Evolutionary conservation across 1,140 invertebrate species (phyloP), one percentile per base, ranked within the genome.

Genomic region (Forficula auricularia): DNA sequence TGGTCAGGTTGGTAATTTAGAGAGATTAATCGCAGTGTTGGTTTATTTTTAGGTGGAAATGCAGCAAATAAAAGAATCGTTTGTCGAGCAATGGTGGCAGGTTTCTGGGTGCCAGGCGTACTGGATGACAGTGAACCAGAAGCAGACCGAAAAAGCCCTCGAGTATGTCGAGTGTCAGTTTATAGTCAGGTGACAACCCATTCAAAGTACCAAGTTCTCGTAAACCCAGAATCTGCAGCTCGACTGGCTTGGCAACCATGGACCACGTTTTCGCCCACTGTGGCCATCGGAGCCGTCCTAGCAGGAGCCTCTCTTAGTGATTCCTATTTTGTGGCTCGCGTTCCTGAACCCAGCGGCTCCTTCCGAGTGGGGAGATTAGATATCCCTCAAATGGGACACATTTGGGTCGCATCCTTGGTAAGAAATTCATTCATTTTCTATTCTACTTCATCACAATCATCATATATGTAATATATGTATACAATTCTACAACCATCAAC

Each of bases 211-310:
- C 34, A 87, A 52, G 65, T 85, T 3, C 58, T 85, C 10, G 70
- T 81, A 51, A 86, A 85, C 57, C 69, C 77, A 39, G 79, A 83
- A 46, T 72, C 73, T 40, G 72, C 78, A n/a, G 78, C 75, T 1
- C 65, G 78, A 32, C 63, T 85, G 1, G 71, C 64, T 40, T 87
- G 82, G 82, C 62, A 68, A 6, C 54, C 63, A 8, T 83, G 79
- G 76, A 60, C 69, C 44, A 81, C 75, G 54, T 81, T 72, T 52
- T 66, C 58, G 42, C 51, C 64, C 2, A 63, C 63, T 19, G 55
- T 67, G 1, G 71, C 72, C 0, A 62, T 64, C 15, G 81, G 82
- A 3, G 70, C 75, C n/a, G 75, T 85, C 7, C 64, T 71, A 2
- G 63, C 71, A 41, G 47, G 55, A 3, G 57, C 22, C 22, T 6